These are phyloP conservation scores for Drosophila guanche DNA, from an alignment of 1,140 invertebrate genomes.

Conservation along the genomic window DNA sequence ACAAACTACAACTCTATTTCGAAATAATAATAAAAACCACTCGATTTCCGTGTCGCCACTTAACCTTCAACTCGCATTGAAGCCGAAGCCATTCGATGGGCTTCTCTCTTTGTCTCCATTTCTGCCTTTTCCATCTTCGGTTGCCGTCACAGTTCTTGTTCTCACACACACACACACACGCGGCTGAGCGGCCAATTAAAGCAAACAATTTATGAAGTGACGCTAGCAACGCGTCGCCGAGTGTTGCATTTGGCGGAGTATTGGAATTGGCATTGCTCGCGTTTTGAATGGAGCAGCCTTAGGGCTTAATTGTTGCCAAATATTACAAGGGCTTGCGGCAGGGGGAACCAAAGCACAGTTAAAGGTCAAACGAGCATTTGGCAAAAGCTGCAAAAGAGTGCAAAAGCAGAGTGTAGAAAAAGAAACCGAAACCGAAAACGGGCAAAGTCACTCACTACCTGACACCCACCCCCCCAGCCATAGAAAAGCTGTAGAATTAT, in stretches of 20 bases:
- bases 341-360: slow-evolving; percentile 59
- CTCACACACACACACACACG: slow-evolving; percentile 33
- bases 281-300: slow-evolving; percentile 60
- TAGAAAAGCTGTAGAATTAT: slow-evolving; percentile 65
- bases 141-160: slow-evolving; percentile 21
- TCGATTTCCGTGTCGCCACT: slow-evolving; percentile 65
- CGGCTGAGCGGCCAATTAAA: slow-evolving; percentile 50
- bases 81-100: slow-evolving; percentile 49
- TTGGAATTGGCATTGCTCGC: slow-evolving; percentile 60
- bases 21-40: slow-evolving; percentile 17
- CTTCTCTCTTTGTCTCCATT: slow-evolving; percentile 8
- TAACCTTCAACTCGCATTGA: slow-evolving; percentile 82
- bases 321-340: slow-evolving; percentile 20
- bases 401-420: slow-evolving; percentile 20
- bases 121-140: slow-evolving; percentile 1
- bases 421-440: slow-evolving; percentile 36
- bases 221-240: slow-evolving; percentile 59
- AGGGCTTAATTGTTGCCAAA: slow-evolving; percentile 73
- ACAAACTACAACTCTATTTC: slow-evolving; percentile 1
- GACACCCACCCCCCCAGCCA: slow-evolving; percentile 1
- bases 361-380: slow-evolving; percentile 77
- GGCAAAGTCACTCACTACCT: slow-evolving; percentile 33
- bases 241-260: slow-evolving; percentile 24
- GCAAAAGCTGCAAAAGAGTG: slow-evolving; percentile 28
- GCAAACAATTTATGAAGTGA: slow-evolving; percentile 66